Evolutionary conservation across 2,113 vertebrate species (phyloP), one percentile per base, ranked within the genome.

Genomic region (Hippocampus abdominalis): DNA sequence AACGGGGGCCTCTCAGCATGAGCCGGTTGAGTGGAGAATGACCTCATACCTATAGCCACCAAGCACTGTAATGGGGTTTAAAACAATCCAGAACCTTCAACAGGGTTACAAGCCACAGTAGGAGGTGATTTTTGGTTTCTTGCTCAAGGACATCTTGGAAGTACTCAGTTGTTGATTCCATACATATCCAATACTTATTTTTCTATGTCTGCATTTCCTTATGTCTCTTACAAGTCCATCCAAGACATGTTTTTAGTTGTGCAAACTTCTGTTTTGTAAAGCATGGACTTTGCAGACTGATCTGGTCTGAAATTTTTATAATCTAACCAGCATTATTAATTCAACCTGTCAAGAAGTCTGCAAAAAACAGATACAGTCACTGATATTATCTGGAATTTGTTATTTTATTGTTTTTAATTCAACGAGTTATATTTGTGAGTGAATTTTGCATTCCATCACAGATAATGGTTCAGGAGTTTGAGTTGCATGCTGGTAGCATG

Each of bases 21-120:
- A 90, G 78, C 89, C 85, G 89, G 85, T 88, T 80, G 87, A 91
- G 87, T 91, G 81, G 87, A 77, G 88, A 84, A 86, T 93, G 93
- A 92, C 92, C 89, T 92, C 91, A 84, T 89, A 90, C 89, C 80
- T 87, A 81, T 32, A 60, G 6, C 57, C 27, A 60, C 27, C 57
- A 60, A 57, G 11, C 23, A 12, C 3, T 27, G 10, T 25, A 57
- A 12, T 57, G 25, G 12, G 23, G 23, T 57, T 57, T 57, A 57
- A 57, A 57, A 57, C 5, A 25, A 27, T 13, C 54, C 54, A 57
- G 54, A 57, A 57, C 54, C 53, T 27, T 57, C 25, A 57, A 57
- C 23, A 13, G 12, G 3, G 25, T 56, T 29, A 12, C 23, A 57
- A 25, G 3, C 23, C 27, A 4, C 3, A 57, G 5, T 13, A 27